A percentile compares a stretch with the other conserved stretches of the same genome.
phyloP scores from a whole-genome alignment of 2,888 invertebrate species.

The Autographa gamma region DNA sequence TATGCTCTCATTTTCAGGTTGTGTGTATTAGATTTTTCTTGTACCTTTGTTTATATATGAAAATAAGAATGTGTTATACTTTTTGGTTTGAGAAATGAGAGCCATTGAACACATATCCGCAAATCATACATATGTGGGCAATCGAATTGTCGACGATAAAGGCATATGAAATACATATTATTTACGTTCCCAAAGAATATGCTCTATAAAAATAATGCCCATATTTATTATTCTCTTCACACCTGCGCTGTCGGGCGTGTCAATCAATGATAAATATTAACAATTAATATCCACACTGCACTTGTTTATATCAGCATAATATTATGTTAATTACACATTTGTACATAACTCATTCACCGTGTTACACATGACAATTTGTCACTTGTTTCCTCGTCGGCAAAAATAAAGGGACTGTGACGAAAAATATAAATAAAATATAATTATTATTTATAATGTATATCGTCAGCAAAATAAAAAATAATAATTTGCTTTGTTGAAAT shows the following conservation, averaged over 20 bases:
- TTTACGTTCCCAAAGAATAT: too few species aligned
- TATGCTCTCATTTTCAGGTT: not conserved
- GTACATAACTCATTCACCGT: constrained; percentile 20
- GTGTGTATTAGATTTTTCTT: not conserved
- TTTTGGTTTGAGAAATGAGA: not conserved
- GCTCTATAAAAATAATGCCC: not conserved
- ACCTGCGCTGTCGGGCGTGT: constrained; percentile 18
- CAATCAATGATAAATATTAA: constrained; percentile 27
- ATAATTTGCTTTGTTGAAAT: constrained; percentile 2
- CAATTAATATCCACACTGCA: constrained; percentile 26
- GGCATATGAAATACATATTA: too few species aligned
- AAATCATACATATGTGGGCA: not conserved
- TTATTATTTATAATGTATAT: not conserved
- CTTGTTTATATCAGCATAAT: constrained; percentile 32
- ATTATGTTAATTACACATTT: constrained; percentile 16
- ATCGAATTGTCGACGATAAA: too few species aligned
- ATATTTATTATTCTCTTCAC: constrained; percentile 11
- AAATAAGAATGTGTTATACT: not conserved
- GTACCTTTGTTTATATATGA: not conserved
- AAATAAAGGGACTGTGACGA: not conserved
- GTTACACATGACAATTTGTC: constrained; percentile 26
- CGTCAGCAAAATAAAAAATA: not conserved
- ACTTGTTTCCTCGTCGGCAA: not conserved
- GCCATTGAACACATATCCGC: not conserved
- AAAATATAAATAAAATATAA: not conserved